Evolutionary conservation across 2,888 invertebrate species (phyloP), one percentile per base, ranked within the genome.

Genomic region (Stenoptilia bipunctidactyla): DNA sequence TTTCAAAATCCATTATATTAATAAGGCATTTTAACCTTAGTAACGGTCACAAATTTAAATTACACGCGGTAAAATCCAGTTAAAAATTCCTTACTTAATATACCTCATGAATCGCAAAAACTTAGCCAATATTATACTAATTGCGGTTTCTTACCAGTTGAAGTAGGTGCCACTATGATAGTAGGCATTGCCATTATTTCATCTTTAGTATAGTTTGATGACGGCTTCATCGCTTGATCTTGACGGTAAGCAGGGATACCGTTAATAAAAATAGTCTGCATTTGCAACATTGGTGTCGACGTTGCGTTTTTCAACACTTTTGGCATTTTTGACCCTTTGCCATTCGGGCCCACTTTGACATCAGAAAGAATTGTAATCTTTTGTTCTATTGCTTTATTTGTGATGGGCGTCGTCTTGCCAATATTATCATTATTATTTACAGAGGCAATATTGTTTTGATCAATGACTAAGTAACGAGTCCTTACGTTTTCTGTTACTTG

Each of bases 121-220:
- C n/a, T n/a, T n/a, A n/a, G n/a, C n/a, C n/a, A 38, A 38, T 15
- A 30, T 30, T 30, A 30, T 30, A 8, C 12, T n/a, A n/a, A n/a
- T n/a, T 25, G 9, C 5, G 33, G n/a, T n/a, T 20, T 42, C 13
- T 64, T 68, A 80, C 82, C 74, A 68, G 73, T 50, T 41, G 79
- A 3, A 3, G 20, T 5, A 20, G 20, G 73, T 9, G 76, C 72
- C 20, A 82, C 55, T 47, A 84, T 75, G 13, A 83, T 64, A n/a
- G 82, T 84, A 4, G 83, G 84, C 84, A 84, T 85, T n/a, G 83
- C 75, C 82, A 85, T 80, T 45, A 85, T 84, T 60, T 85, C 79
- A 53, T 77, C 80, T 52, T 70, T 66, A 12, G 80, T 75, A 44
- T 53, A 74, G 36, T 50, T 64, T 45, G 52, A 51, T 37, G 45